Conservation (phyloP, 2,797 vertebrate species). For the Phrynocephalus forsythii region DNA sequence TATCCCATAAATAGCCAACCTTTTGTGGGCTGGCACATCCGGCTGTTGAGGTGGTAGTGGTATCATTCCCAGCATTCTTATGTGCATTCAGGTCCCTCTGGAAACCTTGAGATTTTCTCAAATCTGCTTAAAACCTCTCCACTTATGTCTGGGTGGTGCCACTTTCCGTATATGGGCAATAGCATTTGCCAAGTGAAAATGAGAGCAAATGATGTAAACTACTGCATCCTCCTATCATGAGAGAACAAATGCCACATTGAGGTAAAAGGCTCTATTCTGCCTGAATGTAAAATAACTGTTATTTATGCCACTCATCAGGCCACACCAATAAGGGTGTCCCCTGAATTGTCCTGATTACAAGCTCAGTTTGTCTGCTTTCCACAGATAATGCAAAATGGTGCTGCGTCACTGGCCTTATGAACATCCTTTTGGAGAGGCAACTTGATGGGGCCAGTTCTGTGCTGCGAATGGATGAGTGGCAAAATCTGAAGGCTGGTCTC, state of each 20-base stretch:
- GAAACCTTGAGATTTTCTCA: not conserved
- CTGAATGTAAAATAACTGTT: not conserved
- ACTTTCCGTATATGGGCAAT: not conserved
- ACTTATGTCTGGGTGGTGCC: not conserved
- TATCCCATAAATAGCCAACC: not conserved
- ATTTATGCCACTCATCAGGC: not conserved
- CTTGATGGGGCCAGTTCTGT: not conserved
- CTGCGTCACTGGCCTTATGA: not conserved
- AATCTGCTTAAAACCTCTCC: not conserved
- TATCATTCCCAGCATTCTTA: not conserved
- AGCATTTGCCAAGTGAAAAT: not conserved
- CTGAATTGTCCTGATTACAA: slow-evolving; percentile 4
- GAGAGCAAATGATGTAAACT: slow-evolving; percentile 9
- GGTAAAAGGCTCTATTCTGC: not conserved
- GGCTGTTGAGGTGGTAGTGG: not conserved
- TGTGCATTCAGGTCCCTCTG: not conserved
- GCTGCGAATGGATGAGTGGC: not conserved
- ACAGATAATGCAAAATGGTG: slow-evolving; percentile 14
- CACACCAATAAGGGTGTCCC: slow-evolving; percentile 26
- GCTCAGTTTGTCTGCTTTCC: not conserved
- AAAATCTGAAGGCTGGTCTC: not conserved
- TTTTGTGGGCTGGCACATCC: not conserved
- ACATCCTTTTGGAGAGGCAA: not conserved
- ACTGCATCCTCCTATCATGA: slow-evolving; percentile 13
- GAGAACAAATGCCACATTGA: slow-evolving; percentile 11